These are phyloP conservation scores for Pocillopora damicornis DNA, from an alignment of 64 coral and sea anemone genomes.

Conservation along the genomic window DNA sequence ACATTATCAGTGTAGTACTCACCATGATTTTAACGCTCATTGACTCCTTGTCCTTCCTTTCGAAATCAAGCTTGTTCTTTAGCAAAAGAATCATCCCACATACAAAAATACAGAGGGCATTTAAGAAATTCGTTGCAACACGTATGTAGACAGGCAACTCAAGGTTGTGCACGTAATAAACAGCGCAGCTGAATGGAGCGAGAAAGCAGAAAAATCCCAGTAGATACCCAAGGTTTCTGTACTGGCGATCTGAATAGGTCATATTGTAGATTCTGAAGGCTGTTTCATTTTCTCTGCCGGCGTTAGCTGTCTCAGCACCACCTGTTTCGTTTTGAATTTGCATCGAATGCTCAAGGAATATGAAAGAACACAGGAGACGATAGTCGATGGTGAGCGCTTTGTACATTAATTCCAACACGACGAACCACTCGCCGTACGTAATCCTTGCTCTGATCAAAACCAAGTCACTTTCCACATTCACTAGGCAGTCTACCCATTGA, in stretches of 20 bases:
- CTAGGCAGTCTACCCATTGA: not conserved
- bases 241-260: not conserved
- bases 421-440: conserved; percentile 1
- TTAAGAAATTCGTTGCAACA: not conserved
- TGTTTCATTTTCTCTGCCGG: not conserved
- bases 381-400: not conserved
- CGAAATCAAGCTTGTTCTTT: conserved; percentile 3
- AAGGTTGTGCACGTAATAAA: conserved; percentile 6
- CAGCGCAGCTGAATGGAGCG: not conserved
- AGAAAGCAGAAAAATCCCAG: conserved; percentile 14
- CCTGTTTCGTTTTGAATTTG: conserved; percentile 16
- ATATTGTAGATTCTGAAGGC: not conserved
- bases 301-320: not conserved
- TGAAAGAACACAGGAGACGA: conserved; percentile 4
- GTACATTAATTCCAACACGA: not conserved
- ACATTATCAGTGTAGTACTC: not conserved
- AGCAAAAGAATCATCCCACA: not conserved
- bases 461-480: not conserved
- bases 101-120: not conserved
- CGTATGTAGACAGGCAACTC: not conserved
- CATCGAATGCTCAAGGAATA: conserved; percentile 15
- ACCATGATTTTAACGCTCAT: conserved; percentile 18
- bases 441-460: not conserved
- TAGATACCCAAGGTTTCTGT: conserved; percentile 3
- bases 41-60: conserved; percentile 3